phyloP scores from a whole-genome alignment of 1,140 invertebrate genomes.

The Pogonomyrmex barbatus region DNA sequence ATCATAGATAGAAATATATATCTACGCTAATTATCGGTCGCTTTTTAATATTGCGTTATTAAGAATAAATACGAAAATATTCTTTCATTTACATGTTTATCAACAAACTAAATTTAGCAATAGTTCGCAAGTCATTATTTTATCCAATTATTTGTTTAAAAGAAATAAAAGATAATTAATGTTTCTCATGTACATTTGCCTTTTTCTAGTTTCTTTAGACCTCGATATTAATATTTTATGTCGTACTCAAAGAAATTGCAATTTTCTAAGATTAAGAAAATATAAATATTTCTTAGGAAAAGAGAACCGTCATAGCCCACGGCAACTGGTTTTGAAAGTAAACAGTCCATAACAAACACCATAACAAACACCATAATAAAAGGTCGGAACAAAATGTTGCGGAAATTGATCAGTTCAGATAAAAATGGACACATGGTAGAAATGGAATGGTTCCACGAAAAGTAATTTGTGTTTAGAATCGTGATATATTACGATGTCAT shows the following conservation, averaged over 20 bases:
- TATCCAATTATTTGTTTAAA: not conserved
- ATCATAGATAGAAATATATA: not conserved
- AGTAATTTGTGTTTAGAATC: constrained; percentile 41
- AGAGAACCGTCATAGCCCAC: not conserved
- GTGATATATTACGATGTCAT: constrained; percentile 52
- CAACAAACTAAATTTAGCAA: not conserved
- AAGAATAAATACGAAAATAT: constrained; percentile 1
- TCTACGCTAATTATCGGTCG: not conserved
- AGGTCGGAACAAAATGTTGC: not conserved
- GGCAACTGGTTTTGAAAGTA: not conserved
- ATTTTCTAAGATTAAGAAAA: constrained; percentile 10
- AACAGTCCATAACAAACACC: not conserved
- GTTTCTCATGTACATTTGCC: not conserved
- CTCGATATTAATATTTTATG: not conserved
- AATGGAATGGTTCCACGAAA: not conserved
- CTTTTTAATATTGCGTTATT: not conserved
- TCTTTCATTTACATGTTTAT: not conserved
- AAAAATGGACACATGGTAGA: constrained; percentile 54
- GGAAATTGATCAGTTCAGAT: not conserved
- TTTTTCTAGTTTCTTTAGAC: not conserved
- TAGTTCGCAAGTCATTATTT: not conserved
- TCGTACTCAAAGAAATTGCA: not conserved
- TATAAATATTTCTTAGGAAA: constrained; percentile 2
- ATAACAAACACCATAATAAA: not conserved
- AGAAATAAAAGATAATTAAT: not conserved